phyloP scores from a whole-genome alignment of 2,113 vertebrate genomes.

The Desmodus rotundus region DNA sequence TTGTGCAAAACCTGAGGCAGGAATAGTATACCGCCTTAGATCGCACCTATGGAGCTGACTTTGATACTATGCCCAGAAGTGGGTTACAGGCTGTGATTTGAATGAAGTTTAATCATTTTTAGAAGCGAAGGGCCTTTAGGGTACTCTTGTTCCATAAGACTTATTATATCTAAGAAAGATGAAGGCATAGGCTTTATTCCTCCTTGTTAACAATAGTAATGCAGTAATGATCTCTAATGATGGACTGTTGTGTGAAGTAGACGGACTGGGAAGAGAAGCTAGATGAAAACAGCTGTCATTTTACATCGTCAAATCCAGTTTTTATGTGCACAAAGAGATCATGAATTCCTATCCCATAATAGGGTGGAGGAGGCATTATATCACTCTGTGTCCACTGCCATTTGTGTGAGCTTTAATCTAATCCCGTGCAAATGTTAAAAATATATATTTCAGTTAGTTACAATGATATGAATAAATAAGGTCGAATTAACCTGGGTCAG shows the following conservation, averaged over 20 bases:
- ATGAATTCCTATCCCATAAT: constrained; percentile 63
- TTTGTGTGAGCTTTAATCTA: constrained; percentile 73
- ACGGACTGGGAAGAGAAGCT: constrained; percentile 43
- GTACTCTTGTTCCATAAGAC: constrained; percentile 70
- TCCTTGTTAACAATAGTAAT: constrained; percentile 68
- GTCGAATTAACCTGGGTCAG: constrained; percentile 74
- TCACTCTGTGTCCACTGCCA: constrained; percentile 63
- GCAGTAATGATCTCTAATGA: constrained; percentile 73
- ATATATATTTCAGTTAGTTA: constrained; percentile 76
- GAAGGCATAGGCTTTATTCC: constrained; percentile 59
- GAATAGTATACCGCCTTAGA: constrained; percentile 69
- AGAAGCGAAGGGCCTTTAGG: constrained; percentile 68
- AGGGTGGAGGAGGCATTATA: constrained; percentile 67
- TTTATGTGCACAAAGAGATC: constrained; percentile 58
- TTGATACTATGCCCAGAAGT: constrained; percentile 74
- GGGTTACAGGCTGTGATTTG: constrained; percentile 70
- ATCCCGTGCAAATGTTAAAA: constrained; percentile 78
- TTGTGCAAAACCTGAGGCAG: constrained; percentile 70
- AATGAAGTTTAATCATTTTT: constrained; percentile 75
- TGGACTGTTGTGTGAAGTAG: constrained; percentile 62
- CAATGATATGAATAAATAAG: constrained; percentile 78
- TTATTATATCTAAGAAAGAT: constrained; percentile 70
- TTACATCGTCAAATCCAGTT: constrained; percentile 25
- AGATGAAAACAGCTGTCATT: constrained; percentile 70
- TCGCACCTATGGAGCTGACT: constrained; percentile 67